A percentile compares a stretch with the other conserved stretches of the same genome.
Conservation (phyloP, 2,888 invertebrate species). For the Caenorhabditis sp. region DNA sequence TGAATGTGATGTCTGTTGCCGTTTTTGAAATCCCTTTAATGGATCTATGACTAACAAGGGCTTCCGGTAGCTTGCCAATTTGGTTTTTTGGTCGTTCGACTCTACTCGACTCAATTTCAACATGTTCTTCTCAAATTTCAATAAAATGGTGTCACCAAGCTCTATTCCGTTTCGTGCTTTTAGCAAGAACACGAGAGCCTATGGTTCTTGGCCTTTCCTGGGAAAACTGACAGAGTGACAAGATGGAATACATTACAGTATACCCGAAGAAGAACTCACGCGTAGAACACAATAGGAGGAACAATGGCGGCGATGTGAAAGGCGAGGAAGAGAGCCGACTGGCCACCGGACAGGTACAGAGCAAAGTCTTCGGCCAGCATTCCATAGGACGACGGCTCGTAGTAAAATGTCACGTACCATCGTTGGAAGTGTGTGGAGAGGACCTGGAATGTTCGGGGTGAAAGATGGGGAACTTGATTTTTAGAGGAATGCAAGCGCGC, state of each 20-base stretch:
- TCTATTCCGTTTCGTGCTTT: slow-evolving; percentile 9
- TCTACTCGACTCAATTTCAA: background rate
- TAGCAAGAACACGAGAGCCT: background rate
- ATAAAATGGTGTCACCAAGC: slow-evolving; percentile 8
- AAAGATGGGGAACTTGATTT: background rate
- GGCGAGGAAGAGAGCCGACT: slow-evolving; percentile 69
- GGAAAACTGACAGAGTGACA: background rate
- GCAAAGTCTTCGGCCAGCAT: slow-evolving; percentile 79
- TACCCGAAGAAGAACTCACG: slow-evolving; percentile 60
- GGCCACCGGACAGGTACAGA: slow-evolving; percentile 72
- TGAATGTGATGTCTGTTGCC: background rate
- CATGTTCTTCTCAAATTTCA: slow-evolving; percentile 13
- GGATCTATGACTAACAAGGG: too few species aligned
- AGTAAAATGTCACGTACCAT: slow-evolving; percentile 82
- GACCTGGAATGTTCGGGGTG: slow-evolving; percentile 78
- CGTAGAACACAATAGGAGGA: slow-evolving; percentile 79
- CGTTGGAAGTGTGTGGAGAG: slow-evolving; percentile 80
- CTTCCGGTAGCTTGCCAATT: background rate
- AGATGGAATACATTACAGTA: slow-evolving; percentile 3
- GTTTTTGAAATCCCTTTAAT: background rate
- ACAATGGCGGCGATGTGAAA: slow-evolving; percentile 78
- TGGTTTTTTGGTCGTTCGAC: background rate
- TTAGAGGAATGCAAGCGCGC: background rate
- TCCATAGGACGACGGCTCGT: slow-evolving; percentile 79
- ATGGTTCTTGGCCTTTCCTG: background rate